phyloP scores from a whole-genome alignment of 1,140 invertebrate species.

The Elysia chlorotica region DNA sequence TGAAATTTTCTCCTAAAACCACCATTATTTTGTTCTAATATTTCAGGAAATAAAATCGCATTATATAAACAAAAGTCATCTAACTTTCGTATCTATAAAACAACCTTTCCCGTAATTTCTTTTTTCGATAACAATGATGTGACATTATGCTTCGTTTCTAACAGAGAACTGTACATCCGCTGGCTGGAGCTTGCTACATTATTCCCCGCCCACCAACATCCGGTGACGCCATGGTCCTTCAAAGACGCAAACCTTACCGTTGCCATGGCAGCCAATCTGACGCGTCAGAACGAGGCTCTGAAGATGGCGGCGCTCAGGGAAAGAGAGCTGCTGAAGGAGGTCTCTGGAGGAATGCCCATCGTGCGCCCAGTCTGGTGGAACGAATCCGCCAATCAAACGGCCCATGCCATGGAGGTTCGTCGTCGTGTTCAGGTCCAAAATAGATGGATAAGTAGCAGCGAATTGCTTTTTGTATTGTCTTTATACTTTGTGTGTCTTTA shows the following conservation, averaged over 20 bases:
- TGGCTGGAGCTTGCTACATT: slow-evolving; percentile 89
- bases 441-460: neutral
- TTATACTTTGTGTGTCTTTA: too few species aligned
- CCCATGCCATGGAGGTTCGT: slow-evolving; percentile 68
- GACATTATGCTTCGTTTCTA: slow-evolving; percentile 61
- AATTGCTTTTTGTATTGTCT: neutral
- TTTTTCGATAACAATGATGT: neutral
- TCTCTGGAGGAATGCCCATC: slow-evolving; percentile 69
- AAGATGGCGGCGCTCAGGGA: slow-evolving; percentile 65
- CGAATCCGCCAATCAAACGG: slow-evolving; percentile 76
- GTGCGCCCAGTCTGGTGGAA: slow-evolving; percentile 92
- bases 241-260: slow-evolving; percentile 72
- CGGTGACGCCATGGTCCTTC: slow-evolving; percentile 85
- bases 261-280: slow-evolving; percentile 68
- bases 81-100: neutral
- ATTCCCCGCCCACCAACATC: slow-evolving; percentile 87
- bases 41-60: neutral
- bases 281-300: slow-evolving; percentile 71
- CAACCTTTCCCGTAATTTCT: too few species aligned
- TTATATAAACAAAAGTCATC: neutral
- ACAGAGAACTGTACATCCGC: slow-evolving; percentile 83
- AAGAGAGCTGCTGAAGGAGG: slow-evolving; percentile 63
- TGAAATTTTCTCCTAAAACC: neutral
- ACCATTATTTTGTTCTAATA: neutral
- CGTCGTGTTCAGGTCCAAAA: slow-evolving; percentile 47